Base-by-base conservation (phyloP, 2,113 vertebrate species). In the Aptenodytes patagonicus region DNA sequence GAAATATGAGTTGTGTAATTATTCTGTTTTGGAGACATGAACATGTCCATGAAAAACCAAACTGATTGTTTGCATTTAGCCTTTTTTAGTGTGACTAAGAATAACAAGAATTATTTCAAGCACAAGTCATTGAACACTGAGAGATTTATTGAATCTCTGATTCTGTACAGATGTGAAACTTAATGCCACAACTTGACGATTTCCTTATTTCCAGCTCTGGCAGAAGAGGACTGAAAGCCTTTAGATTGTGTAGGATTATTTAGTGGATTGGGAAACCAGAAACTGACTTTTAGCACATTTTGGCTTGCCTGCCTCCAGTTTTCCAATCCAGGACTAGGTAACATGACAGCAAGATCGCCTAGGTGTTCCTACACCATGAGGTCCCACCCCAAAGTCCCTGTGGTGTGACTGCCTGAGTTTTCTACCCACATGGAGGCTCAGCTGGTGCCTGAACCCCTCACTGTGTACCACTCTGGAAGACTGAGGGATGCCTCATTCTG, bases 401-500 rank as follows among this genome's bases (percentile, higher is more conserved):
- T 61, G 22, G 4, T 66, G 29, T 62, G 29, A 38, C 32, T 54
- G 11, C 8, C 15, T 1, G 1, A 83, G 11, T 24, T 51, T 9
- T 8, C 17, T 57, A 44, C 9, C 12, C 29, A 29, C 6, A 8
- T 5, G 24, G 8, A 75, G 8, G 9, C 17, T n/a, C 28, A n/a
- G 6, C 10, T 51, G 28, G 10, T 31, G 16, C 20, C 11, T 26
- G 22, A 52, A 9, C 6, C 11, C 17, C 21, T 60, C 21, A 60
- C 17, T 1, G 3, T 15, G 25, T n/a, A 34, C 8, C 6, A 28
- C 21, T 34, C 38, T 25, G 8, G 20, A 69, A 84, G 17, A n/a
- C 0, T 0, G 2, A 52, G 13, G 21, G 11, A 36, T 26, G 11
- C 4, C 2, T 58, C 8, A 11, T 9, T 75, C 26, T 57, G 16